Evolutionary conservation across 2,797 vertebrate genomes (phyloP).

Genomic region (Heteromormyrus szaboi): DNA sequence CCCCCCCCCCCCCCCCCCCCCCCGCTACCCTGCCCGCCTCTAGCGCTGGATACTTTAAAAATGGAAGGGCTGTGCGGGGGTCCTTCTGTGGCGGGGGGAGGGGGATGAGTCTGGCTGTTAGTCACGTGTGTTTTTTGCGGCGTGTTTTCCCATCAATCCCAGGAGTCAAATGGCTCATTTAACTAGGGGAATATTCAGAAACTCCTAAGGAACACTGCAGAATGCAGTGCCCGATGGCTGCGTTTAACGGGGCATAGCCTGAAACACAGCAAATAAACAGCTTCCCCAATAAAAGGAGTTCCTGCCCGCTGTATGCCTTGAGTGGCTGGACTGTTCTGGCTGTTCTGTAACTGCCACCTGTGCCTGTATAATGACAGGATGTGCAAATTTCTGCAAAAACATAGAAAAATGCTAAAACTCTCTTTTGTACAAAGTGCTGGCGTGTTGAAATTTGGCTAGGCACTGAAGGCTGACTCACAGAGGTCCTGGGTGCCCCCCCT

Average conservation of each 20-base stretch:
- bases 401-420: neutral
- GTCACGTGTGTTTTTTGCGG: constrained; percentile 48
- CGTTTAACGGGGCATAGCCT: neutral
- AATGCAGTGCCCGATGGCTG: neutral
- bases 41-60: constrained; percentile 39
- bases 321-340: neutral
- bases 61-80: constrained; percentile 27
- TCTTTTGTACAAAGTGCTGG: neutral
- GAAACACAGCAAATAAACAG: neutral
- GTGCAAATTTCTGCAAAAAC: neutral
- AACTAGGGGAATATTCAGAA: neutral
- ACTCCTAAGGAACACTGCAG: neutral
- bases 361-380: neutral
- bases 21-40: constrained; percentile 37
- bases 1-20: constrained; percentile 27
- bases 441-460: neutral
- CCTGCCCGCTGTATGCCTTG: neutral
- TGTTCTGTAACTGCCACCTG: neutral
- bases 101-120: constrained; percentile 7
- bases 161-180: neutral
- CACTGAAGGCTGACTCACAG: constrained; percentile 55
- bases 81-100: constrained; percentile 22
- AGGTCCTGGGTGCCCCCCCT: constrained; percentile 25
- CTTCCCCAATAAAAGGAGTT: neutral
- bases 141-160: constrained; percentile 37